Evolutionary conservation across 35 echinoderm and acorn worm genomes (phyloP).

Genomic region (Stichopus chloronotus): DNA sequence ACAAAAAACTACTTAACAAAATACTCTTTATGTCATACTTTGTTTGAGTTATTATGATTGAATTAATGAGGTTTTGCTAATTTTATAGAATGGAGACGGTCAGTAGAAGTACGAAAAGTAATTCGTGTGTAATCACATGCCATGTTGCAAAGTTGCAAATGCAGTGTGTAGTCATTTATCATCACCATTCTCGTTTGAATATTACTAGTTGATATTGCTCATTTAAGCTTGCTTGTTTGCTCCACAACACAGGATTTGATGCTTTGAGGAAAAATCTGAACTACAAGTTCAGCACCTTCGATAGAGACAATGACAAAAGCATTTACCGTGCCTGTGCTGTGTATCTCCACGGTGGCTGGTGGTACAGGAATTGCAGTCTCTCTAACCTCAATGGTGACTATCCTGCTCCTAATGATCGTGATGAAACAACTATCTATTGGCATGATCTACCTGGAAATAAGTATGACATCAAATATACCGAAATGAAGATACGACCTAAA

Average conservation of each 20-base stretch:
- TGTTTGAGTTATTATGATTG: too few relatives aligned
- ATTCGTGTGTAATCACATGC: too few relatives aligned
- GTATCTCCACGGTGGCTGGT: constrained; percentile 56
- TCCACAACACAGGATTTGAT: neutral
- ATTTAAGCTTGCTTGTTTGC: too few relatives aligned
- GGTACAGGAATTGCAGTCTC: constrained; percentile 60
- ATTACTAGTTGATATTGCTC: too few relatives aligned
- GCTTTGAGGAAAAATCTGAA: neutral
- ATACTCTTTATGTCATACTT: too few relatives aligned
- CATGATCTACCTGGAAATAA: neutral
- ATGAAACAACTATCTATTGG: neutral
- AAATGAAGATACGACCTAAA: constrained; percentile 36
- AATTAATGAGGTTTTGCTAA: too few relatives aligned
- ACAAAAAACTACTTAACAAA: too few relatives aligned
- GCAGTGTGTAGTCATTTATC: too few relatives aligned
- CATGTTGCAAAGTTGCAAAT: too few relatives aligned
- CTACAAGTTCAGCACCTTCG: constrained; percentile 50
- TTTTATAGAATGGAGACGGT: too few relatives aligned
- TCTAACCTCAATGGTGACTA: constrained; percentile 24
- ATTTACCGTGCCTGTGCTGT: constrained; percentile 45
- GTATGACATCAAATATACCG: constrained; percentile 2
- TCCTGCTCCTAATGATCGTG: neutral
- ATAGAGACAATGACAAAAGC: constrained; percentile 54
- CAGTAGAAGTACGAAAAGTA: too few relatives aligned
- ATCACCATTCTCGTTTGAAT: too few relatives aligned